Conservation (phyloP, 1,140 invertebrate species). For the Dryas iulia region DNA sequence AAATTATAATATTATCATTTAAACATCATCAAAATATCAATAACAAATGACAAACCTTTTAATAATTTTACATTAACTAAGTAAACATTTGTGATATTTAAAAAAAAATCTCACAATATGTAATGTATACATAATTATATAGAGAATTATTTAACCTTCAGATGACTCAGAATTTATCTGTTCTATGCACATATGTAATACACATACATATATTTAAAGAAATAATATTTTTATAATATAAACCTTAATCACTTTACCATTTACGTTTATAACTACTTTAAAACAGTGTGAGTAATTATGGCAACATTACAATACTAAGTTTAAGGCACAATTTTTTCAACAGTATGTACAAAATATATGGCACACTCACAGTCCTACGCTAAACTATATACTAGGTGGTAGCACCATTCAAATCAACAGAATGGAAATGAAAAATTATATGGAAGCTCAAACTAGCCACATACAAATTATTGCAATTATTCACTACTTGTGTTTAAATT, state of each 20-base stretch:
- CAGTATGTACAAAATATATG: slow-evolving; percentile 38
- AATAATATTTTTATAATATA: background rate
- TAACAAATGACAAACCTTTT: too few relatives aligned
- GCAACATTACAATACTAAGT: slow-evolving; percentile 10
- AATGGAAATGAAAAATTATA: slow-evolving; percentile 19
- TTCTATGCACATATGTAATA: background rate
- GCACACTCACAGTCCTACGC: slow-evolving; percentile 33
- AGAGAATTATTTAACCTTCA: background rate
- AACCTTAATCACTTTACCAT: background rate
- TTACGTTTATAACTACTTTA: background rate
- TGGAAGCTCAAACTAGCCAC: background rate
- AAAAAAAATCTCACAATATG: background rate
- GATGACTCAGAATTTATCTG: background rate
- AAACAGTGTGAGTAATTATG: background rate
- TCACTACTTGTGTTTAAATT: background rate
- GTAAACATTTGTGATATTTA: background rate
- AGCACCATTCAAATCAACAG: slow-evolving; percentile 28
- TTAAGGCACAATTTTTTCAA: slow-evolving; percentile 33
- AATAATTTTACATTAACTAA: background rate
- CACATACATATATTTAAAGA: background rate
- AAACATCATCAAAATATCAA: background rate
- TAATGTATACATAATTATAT: background rate
- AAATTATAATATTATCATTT: background rate
- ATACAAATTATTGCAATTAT: background rate
- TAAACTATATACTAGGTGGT: slow-evolving; percentile 18